Percentiles rank a stretch among this genome's conserved stretches.
Evolutionary conservation across 2,113 vertebrate genomes (phyloP).

Genomic region (Etia nguti): DNA sequence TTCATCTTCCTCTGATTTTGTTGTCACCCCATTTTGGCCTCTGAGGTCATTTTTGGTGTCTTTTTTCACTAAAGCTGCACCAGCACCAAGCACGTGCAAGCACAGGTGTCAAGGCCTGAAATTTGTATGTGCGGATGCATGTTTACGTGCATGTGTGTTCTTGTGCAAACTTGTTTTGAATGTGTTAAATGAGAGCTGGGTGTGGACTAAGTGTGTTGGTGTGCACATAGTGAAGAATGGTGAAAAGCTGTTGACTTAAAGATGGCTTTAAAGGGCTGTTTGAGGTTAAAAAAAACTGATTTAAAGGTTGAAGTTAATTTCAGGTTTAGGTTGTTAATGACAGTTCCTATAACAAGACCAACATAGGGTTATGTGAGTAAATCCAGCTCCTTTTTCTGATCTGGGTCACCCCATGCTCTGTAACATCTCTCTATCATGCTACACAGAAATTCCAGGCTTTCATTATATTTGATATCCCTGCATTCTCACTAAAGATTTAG

Average conservation of each 20-base stretch:
- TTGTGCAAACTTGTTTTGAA: background rate
- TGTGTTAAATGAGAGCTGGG: background rate
- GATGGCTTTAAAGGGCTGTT: background rate
- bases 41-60: background rate
- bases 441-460: background rate
- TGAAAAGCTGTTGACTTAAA: background rate
- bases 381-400: background rate
- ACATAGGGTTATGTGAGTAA: background rate
- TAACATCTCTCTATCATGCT: background rate
- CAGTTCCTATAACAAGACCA: too few species aligned
- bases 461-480: background rate
- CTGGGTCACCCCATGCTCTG: background rate
- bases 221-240: background rate
- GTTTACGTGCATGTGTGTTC: background rate
- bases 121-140: background rate
- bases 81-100: background rate
- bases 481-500: background rate
- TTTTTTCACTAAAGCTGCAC: background rate
- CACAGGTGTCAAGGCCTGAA: background rate
- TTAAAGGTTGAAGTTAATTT: background rate
- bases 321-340: background rate
- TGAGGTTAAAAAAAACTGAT: background rate
- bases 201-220: rapidly evolving
- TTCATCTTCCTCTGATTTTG: conserved; percentile 11
- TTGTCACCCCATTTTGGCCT: background rate